Evolutionary conservation across 2,888 invertebrate genomes (phyloP), one percentile per base, ranked within the genome.

Genomic region (Chloroclysta siterata): DNA sequence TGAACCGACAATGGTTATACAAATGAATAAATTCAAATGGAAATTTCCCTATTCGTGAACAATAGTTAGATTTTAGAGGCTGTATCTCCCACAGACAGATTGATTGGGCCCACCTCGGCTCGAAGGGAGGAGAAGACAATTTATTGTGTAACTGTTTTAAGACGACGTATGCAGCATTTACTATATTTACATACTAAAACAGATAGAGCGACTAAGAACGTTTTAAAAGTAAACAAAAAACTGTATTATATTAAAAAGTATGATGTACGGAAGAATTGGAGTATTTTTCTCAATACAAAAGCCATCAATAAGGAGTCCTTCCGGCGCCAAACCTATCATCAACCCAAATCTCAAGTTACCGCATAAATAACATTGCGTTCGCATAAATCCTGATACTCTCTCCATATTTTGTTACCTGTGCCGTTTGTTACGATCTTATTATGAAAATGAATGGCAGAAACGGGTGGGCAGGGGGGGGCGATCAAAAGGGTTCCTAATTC

Each of bases 21-120:
- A 91, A 93, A 90, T 91, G 92, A 92, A 93, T 90, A 92, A 92
- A 92, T 93, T 87, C 89, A 85, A 92, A 92, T 90, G 89, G 91
- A 91, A 92, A 90, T 91, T 89, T 90, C 89, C 84, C 88, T 88
- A 90, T 89, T 88, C 86, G 83, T 83, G 91, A 90, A 93, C 92
- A 93, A 93, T 93, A 90, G 91, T 90, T 90, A 90, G 90, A 90
- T 90, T 89, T 89, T 89, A 87, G 90, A 89, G 86, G 90, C 87
- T 88, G 89, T 92, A 93, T 93, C 92, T 91, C 89, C 79, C 82
- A 85, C 87, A 90, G 90, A 89, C 92, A 90, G 92, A 93, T 93
- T 93, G 92, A 93, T 93, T 91, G 91, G 91, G 87, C 79, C 85
- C 85, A 84, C 79, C 80, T 82, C 75, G 82, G 82, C 77, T 81